These are phyloP conservation scores for Macrostomum lignano DNA, from an alignment of 1,140 invertebrate species.

Conservation along the genomic window DNA sequence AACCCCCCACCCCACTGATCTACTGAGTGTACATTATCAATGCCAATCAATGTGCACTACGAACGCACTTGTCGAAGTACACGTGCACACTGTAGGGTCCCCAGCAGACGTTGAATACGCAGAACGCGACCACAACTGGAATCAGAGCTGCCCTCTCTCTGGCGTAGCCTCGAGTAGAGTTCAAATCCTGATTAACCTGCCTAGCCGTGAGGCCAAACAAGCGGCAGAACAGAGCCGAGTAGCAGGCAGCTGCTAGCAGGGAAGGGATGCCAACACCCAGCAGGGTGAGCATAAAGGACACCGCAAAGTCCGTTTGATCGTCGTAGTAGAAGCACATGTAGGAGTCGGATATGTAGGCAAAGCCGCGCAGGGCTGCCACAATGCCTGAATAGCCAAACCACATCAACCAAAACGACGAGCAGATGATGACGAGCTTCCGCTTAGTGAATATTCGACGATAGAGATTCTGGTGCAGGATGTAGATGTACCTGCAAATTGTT, in stretches of 20 bases:
- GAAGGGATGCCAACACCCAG: background rate
- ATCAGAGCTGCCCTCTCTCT: background rate
- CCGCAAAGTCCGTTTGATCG: background rate
- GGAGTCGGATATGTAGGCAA: background rate
- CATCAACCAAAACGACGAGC: background rate
- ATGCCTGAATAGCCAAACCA: background rate
- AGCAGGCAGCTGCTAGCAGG: background rate
- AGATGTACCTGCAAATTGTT: background rate
- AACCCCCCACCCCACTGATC: too few species aligned
- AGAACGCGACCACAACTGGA: background rate
- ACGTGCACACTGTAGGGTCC: constrained; percentile 1
- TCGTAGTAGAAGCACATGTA: constrained; percentile 1
- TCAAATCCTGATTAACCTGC: background rate
- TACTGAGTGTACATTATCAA: too few species aligned
- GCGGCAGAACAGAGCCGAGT: background rate
- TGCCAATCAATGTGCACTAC: too few species aligned
- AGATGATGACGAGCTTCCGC: background rate
- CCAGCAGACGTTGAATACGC: background rate
- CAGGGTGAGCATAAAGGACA: background rate
- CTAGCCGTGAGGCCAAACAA: background rate
- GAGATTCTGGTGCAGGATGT: background rate
- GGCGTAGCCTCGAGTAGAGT: too few species aligned
- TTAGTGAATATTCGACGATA: constrained; percentile 1
- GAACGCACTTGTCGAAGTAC: background rate
- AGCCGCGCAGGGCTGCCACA: background rate